Percentiles rank a stretch among this genome's conserved stretches.
Conservation (phyloP, 2,797 vertebrate genomes). For the Cygnus olor region DNA sequence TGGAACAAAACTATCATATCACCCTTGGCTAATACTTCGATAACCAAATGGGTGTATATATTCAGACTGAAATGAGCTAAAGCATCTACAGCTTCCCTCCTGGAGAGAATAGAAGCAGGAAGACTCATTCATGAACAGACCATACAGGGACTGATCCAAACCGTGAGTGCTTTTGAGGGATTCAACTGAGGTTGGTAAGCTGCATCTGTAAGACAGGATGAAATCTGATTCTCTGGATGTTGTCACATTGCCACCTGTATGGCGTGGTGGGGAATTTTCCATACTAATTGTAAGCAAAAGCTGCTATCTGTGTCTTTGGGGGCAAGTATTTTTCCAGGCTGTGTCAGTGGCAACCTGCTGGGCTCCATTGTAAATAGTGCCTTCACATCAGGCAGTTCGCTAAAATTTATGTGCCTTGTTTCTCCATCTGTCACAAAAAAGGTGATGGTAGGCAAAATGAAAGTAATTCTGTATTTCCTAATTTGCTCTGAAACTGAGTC, state of each 20-base stretch:
- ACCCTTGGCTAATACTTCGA: not conserved
- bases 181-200: not conserved
- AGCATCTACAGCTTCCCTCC: not conserved
- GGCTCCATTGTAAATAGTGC: not conserved
- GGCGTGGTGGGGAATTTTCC: not conserved
- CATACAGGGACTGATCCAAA: not conserved
- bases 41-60: constrained; percentile 12
- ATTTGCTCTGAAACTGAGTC: not conserved
- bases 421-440: not conserved
- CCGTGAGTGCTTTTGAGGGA: not conserved
- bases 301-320: not conserved
- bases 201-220: not conserved
- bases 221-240: not conserved
- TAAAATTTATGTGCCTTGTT: not conserved
- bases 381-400: not conserved
- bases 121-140: not conserved
- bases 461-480: not conserved
- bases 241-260: not conserved
- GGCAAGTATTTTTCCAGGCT: not conserved
- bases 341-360: not conserved
- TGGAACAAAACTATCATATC: constrained; percentile 40
- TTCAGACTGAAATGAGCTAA: not conserved
- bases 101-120: not conserved
- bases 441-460: not conserved
- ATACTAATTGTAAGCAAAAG: not conserved